phyloP scores from a whole-genome alignment of 2,113 vertebrate genomes.

The Lycocorax pyrrhopterus region DNA sequence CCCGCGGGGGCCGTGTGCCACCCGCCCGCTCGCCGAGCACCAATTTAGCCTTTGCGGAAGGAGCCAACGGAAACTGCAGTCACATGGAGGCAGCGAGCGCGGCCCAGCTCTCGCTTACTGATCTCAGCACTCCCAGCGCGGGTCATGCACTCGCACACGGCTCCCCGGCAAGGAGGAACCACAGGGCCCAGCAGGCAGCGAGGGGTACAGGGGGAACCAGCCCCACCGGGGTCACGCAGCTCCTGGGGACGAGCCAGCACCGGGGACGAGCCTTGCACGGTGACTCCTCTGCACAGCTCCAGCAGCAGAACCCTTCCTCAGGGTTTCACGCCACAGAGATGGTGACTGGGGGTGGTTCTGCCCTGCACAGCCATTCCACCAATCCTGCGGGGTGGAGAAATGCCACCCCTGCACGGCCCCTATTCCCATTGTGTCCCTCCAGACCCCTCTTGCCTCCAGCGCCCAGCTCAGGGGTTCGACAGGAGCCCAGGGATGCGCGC shows the following conservation, averaged over 20 bases:
- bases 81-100: constrained; percentile 73
- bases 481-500: accelerated
- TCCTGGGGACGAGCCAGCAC: background rate
- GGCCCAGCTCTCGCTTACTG: constrained; percentile 21
- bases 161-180: constrained; percentile 44
- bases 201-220: background rate
- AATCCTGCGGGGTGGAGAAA: background rate
- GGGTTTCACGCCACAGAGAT: background rate
- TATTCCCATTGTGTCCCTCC: accelerated
- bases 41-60: constrained; percentile 79
- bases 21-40: constrained; percentile 15
- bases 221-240: background rate
- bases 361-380: background rate
- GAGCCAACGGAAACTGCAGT: constrained; percentile 79
- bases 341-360: accelerated
- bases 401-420: background rate
- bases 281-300: background rate
- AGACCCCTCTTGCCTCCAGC: accelerated
- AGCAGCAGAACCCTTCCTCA: background rate
- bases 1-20: background rate
- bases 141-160: constrained; percentile 1
- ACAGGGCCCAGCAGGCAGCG: background rate
- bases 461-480: accelerated
- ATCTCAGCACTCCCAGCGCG: constrained; percentile 18
- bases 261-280: background rate